These are phyloP conservation scores for Nilaparvata lugens DNA, from an alignment of 1,140 invertebrate genomes.

Conservation along the genomic window DNA sequence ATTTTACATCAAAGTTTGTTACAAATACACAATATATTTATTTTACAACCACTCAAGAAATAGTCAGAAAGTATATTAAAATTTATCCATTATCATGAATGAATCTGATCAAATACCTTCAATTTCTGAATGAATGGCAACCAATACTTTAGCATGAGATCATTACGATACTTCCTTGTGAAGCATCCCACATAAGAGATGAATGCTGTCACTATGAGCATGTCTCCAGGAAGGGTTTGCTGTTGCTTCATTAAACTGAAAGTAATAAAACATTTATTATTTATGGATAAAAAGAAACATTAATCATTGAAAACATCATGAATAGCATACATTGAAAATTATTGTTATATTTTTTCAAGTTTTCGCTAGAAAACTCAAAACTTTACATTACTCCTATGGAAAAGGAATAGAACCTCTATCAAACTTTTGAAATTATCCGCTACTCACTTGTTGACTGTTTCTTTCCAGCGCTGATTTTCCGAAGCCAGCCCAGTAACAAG, in stretches of 20 bases:
- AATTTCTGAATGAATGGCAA: slow-evolving; percentile 55
- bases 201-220: slow-evolving; percentile 84
- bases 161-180: slow-evolving; percentile 69
- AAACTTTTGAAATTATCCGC: too few species aligned
- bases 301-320: too few species aligned
- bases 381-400: too few species aligned
- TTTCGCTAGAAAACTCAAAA: background rate
- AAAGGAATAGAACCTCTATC: too few species aligned
- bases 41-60: too few species aligned
- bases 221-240: slow-evolving; percentile 79
- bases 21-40: too few species aligned
- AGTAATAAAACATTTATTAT: slow-evolving; percentile 4
- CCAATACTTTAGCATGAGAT: slow-evolving; percentile 75
- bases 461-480: slow-evolving; percentile 79
- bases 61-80: too few species aligned
- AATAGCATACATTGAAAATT: background rate
- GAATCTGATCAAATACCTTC: slow-evolving; percentile 33
- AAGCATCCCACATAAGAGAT: slow-evolving; percentile 94
- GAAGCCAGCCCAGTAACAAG: slow-evolving; percentile 87
- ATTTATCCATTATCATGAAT: too few species aligned
- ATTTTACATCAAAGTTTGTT: too few species aligned
- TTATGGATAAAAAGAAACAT: background rate
- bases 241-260: slow-evolving; percentile 45
- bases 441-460: slow-evolving; percentile 50
- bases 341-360: background rate